A percentile compares a stretch with the other conserved stretches of the same genome.
Conservation (phyloP, 2,888 invertebrate genomes). For the Thymelicus lineola region DNA sequence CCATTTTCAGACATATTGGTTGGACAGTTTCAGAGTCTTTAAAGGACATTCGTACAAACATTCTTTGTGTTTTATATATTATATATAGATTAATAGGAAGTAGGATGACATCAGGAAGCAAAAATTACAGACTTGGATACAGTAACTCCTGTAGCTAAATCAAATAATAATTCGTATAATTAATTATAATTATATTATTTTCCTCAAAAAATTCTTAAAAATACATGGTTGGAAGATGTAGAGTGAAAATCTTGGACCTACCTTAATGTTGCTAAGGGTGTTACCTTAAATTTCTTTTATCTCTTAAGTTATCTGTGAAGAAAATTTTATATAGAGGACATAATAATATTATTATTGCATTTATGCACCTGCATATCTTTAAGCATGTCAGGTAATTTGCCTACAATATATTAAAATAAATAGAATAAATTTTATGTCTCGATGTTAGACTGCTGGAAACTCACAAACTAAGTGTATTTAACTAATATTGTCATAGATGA, state of each 20-base stretch:
- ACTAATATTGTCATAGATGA: neutral
- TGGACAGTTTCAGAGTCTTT: too few relatives aligned
- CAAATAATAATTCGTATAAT: too few relatives aligned
- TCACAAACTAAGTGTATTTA: neutral
- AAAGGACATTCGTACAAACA: too few relatives aligned
- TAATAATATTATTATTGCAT: neutral
- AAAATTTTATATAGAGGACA: neutral
- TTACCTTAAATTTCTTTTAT: neutral
- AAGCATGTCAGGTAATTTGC: neutral
- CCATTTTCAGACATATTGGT: too few relatives aligned
- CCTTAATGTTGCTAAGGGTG: too few relatives aligned
- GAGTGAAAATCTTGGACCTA: too few relatives aligned
- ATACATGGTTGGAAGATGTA: too few relatives aligned
- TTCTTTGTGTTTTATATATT: too few relatives aligned
- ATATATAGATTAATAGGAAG: too few relatives aligned
- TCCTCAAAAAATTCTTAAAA: too few relatives aligned
- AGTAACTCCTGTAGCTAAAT: neutral
- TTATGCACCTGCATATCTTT: slow-evolving; percentile 1
- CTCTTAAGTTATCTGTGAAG: slow-evolving; percentile 3
- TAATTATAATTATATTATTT: too few relatives aligned
- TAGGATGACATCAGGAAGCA: too few relatives aligned
- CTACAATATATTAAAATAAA: neutral
- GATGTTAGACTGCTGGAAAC: slow-evolving; percentile 8
- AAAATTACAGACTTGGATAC: neutral
- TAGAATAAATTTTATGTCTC: slow-evolving; percentile 5